These are phyloP conservation scores for Apteryx mantelli DNA, from an alignment of 2,113 vertebrate species.

Conservation along the genomic window DNA sequence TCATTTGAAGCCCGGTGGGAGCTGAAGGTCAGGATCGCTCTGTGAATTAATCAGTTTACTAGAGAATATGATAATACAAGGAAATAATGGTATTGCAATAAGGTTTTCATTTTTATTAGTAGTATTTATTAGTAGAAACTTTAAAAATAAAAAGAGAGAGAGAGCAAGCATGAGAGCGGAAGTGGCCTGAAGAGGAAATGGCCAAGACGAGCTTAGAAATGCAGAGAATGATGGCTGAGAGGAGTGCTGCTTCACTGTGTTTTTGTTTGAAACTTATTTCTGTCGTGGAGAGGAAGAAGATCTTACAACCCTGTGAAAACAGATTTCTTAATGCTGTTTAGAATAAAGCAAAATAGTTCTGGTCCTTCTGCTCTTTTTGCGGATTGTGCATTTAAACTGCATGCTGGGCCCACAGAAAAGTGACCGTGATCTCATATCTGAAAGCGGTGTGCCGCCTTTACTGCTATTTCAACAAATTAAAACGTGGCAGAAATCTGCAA, in stretches of 20 bases:
- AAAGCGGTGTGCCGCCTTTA: background rate
- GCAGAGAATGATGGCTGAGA: background rate
- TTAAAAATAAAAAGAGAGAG: background rate
- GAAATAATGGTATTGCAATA: background rate
- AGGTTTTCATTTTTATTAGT: background rate
- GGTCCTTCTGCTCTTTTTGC: background rate
- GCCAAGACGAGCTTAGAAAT: background rate
- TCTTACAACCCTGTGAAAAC: background rate
- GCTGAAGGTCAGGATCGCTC: slow-evolving; percentile 7
- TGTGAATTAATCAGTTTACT: slow-evolving; percentile 28
- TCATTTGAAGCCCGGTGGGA: slow-evolving; percentile 14
- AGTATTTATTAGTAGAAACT: background rate
- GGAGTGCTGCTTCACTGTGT: background rate
- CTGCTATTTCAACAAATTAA: slow-evolving; percentile 12
- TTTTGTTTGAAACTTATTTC: background rate
- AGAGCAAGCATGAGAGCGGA: background rate
- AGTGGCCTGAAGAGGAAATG: background rate
- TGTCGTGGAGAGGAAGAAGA: background rate
- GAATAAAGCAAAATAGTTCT: background rate
- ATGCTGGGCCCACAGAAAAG: background rate
- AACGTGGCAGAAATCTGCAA: background rate
- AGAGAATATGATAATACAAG: background rate
- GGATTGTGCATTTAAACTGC: background rate
- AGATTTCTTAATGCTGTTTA: background rate
- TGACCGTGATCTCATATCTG: background rate